phyloP scores from a whole-genome alignment of 2,113 vertebrate species.

The Oncorhynchus clarkii region DNA sequence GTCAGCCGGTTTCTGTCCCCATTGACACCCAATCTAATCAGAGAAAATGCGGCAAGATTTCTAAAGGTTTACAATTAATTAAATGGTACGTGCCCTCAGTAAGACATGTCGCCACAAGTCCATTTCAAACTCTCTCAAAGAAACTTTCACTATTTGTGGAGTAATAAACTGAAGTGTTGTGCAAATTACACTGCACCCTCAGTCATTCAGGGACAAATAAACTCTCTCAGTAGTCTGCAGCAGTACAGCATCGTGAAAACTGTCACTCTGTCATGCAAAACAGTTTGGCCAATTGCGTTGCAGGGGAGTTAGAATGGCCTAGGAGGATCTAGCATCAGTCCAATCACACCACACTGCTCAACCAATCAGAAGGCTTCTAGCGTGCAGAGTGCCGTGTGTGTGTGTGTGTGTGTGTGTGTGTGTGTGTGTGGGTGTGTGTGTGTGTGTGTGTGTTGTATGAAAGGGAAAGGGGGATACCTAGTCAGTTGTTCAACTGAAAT shows the following conservation, averaged over 20 bases:
- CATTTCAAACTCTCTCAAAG: neutral
- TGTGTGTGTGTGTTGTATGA: constrained; percentile 4
- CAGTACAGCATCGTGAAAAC: constrained; percentile 33
- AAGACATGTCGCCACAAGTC: neutral
- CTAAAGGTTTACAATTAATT: no score
- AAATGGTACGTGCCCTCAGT: neutral
- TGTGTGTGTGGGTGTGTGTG: no score
- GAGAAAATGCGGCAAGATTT: no score
- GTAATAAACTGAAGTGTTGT: neutral
- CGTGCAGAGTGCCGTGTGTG: neutral
- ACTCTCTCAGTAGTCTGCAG: neutral
- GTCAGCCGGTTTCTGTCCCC: no score
- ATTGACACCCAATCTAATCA: no score
- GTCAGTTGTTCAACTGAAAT: no score
- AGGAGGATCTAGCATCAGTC: constrained; percentile 12
- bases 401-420: no score
- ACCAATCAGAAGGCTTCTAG: constrained; percentile 36
- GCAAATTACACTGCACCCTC: neutral
- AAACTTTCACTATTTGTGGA: neutral
- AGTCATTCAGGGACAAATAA: neutral
- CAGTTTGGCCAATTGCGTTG: constrained; percentile 46
- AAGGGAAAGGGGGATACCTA: no score
- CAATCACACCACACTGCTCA: constrained; percentile 35
- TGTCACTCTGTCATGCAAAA: constrained; percentile 65
- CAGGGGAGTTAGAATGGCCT: constrained; percentile 42